A percentile compares a stretch with the other conserved stretches of the same genome.
Conservation (phyloP, 23 tunicate genomes). For the Clavelina lepadiformis region DNA sequence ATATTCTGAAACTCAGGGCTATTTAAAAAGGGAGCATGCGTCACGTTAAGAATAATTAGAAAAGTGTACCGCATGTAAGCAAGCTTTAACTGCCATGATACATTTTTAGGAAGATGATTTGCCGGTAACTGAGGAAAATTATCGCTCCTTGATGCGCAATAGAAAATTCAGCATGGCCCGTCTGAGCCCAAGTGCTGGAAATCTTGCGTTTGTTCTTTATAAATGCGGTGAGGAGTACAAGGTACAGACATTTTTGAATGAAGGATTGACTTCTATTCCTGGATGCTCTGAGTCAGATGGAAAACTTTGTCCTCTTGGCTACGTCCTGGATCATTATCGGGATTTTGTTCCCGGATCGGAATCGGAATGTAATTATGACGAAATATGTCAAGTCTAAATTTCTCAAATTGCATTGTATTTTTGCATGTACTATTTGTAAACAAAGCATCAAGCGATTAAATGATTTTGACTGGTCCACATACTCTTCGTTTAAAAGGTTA, state of each 20-base stretch:
- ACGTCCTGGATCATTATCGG: background rate
- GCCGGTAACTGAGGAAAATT: conserved; percentile 1
- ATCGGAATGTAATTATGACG: conserved; percentile 11
- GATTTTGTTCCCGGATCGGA: conserved; percentile 1
- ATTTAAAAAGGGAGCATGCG: no score
- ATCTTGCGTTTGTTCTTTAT: conserved; percentile 23
- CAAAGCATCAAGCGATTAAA: no score
- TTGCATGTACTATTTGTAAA: no score
- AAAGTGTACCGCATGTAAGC: no score
- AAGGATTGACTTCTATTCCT: conserved; percentile 1
- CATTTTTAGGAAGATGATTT: background rate
- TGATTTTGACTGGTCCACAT: no score
- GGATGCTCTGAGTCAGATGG: background rate
- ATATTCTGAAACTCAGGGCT: no score
- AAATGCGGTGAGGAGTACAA: conserved; percentile 15
- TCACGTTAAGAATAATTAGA: no score
- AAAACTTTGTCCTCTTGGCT: background rate
- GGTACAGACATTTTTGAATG: conserved; percentile 25
- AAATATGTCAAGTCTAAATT: conserved; percentile 2
- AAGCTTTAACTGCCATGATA: no score
- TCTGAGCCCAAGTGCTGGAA: conserved; percentile 35
- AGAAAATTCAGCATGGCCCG: background rate
- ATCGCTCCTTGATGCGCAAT: background rate
- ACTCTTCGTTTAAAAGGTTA: no score
- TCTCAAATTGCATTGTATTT: no score